Conservation (phyloP, 2,888 invertebrate genomes). For the Norana najaformis region DNA sequence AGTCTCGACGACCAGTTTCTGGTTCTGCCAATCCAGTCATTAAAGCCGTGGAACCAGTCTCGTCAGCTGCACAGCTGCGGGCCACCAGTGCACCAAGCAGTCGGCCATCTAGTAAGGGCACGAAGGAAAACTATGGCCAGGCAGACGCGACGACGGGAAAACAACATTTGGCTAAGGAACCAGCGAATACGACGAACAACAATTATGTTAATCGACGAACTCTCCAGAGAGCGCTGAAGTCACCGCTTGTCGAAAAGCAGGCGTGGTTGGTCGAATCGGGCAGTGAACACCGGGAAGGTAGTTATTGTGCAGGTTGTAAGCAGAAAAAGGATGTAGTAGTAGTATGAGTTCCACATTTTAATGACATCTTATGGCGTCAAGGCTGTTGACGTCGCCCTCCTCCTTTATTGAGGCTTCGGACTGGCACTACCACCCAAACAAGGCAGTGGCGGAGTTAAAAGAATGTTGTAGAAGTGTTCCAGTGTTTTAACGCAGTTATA, state of each 20-base stretch:
- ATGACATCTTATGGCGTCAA: no score
- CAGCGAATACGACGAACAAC: background rate
- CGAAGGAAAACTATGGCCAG: background rate
- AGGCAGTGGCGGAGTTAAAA: no score
- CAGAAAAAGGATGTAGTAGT: background rate
- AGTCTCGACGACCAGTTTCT: background rate
- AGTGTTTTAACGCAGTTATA: no score
- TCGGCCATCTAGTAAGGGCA: background rate
- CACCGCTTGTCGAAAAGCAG: constrained; percentile 9
- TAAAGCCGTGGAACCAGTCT: constrained; percentile 6
- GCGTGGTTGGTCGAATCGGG: background rate
- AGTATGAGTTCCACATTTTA: no score
- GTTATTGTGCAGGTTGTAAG: background rate
- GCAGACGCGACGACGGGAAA: background rate
- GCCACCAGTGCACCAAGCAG: background rate
- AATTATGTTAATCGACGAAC: background rate
- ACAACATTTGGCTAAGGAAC: background rate
- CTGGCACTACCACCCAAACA: no score
- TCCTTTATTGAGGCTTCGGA: no score
- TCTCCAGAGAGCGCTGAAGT: background rate
- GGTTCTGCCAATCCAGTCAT: background rate
- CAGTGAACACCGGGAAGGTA: background rate
- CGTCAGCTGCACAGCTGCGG: background rate
- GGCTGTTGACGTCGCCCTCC: no score
- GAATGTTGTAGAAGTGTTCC: background rate